Conservation (phyloP, 2,888 invertebrate genomes). For the Nomada lathburiana region DNA sequence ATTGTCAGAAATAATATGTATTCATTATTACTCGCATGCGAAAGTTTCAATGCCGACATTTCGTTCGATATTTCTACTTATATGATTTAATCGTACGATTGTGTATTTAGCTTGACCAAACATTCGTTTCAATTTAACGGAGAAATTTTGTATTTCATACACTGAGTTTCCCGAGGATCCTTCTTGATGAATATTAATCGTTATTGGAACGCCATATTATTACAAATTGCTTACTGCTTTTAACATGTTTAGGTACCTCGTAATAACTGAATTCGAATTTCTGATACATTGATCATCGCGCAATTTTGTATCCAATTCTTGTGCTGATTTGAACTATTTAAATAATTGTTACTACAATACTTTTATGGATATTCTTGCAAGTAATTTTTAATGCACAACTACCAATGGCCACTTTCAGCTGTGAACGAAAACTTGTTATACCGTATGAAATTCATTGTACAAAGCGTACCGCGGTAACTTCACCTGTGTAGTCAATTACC, state of each 20-base stretch:
- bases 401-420: neutral
- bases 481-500: slow-evolving; percentile 32
- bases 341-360: too few species aligned
- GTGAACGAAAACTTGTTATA: neutral
- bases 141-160: slow-evolving; percentile 2
- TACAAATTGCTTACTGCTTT: neutral
- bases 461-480: neutral
- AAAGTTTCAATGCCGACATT: neutral
- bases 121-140: slow-evolving; percentile 15
- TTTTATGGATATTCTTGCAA: too few species aligned
- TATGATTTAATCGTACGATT: neutral
- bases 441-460: neutral
- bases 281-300: neutral
- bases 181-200: neutral
- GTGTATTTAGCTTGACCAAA: slow-evolving; percentile 2
- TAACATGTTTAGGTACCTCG: neutral
- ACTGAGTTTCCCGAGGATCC: neutral
- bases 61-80: neutral
- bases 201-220: neutral
- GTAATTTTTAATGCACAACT: neutral
- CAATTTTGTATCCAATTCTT: too few species aligned
- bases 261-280: neutral
- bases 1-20: neutral
- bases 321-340: too few species aligned
- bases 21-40: neutral